Evolutionary conservation across 1,140 invertebrate species (phyloP).

Genomic region (Drosophila pseudoananassae): DNA sequence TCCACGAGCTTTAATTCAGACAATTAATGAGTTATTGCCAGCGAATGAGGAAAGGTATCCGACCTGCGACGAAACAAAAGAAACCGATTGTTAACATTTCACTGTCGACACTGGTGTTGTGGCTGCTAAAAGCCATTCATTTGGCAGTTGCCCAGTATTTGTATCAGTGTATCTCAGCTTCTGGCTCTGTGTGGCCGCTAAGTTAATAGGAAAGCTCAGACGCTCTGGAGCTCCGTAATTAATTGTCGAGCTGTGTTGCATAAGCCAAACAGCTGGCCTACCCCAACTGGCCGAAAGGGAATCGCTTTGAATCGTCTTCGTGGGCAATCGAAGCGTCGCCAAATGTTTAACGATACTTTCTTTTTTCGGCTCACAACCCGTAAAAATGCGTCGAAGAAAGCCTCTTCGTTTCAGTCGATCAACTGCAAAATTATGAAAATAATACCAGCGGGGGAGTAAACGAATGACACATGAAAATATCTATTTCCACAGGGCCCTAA

Average conservation of each 20-base stretch:
- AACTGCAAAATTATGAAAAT: conserved; percentile 67
- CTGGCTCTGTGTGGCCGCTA: conserved; percentile 30
- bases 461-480: conserved; percentile 13
- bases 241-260: conserved; percentile 57
- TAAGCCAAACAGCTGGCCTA: conserved; percentile 68
- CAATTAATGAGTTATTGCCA: conserved; percentile 34
- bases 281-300: conserved; percentile 61
- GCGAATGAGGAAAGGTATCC: conserved; percentile 10
- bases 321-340: conserved; percentile 55
- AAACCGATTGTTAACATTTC: conserved; percentile 72
- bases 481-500: not conserved
- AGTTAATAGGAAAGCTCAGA: conserved; percentile 34
- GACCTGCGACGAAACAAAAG: conserved; percentile 14
- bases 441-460: conserved; percentile 46
- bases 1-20: conserved; percentile 23
- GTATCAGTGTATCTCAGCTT: conserved; percentile 7
- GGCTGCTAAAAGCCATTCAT: conserved; percentile 14
- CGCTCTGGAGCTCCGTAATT: conserved; percentile 32
- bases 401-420: conserved; percentile 56
- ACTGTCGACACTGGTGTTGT: conserved; percentile 45
- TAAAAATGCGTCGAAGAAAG: conserved; percentile 64
- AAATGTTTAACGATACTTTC: conserved; percentile 69
- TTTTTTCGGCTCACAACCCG: conserved; percentile 54
- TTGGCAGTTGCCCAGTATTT: conserved; percentile 27
- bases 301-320: conserved; percentile 24